Base-by-base conservation (phyloP, 1,140 invertebrate genomes). In the Drosophila orena region DNA sequence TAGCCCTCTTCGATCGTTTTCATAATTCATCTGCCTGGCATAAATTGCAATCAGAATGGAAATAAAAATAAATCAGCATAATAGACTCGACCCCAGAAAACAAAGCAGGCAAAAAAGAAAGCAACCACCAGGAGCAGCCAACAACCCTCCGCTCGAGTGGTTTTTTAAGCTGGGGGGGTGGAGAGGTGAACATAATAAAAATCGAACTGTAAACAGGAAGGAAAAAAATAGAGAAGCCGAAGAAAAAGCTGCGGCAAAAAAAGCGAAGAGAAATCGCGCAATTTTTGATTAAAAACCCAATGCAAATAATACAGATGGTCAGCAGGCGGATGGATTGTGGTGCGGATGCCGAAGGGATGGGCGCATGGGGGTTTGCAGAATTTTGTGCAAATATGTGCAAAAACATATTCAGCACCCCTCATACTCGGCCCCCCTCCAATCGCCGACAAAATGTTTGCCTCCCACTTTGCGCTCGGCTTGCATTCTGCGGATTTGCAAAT, bases 61-160 rank as follows among this genome's bases (percentile, higher is more conserved):
- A 80, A 88, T 88, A 73, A 58, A 88, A 89, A 88, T 89, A 88
- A 88, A 88, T 88, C 84, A 88, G 60, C 84, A 88, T 88, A 88
- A 88, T 88, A 88, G 77, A 89, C 79, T 83, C 58, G 74, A 70
- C 35, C 42, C 61, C 61, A 14, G 61, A 40, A 66, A 65, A 69
- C n/a, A 46, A 57, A 56, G 38, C 35, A 22, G 38, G 15, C 14
- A 65, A 38, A 46, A 37, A 42, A 17, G 46, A 20, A 47, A 84
- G 47, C 77, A 77, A 83, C 75, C 69, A 77, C 75, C 78, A 72
- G 20, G 37, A 20, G 52, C 52, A 30, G 35, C 10, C 17, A 85
- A 53, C 83, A 77, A 89, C 84, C 84, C 84, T 89, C 57, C 57
- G 40, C 24, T 61, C 59, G 60, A 70, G 54, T 79, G 61, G 55